A percentile compares a stretch with the other conserved stretches of the same genome.
phyloP scores from a whole-genome alignment of 1,140 invertebrate species.

The Carcinoscorpius rotundicauda region DNA sequence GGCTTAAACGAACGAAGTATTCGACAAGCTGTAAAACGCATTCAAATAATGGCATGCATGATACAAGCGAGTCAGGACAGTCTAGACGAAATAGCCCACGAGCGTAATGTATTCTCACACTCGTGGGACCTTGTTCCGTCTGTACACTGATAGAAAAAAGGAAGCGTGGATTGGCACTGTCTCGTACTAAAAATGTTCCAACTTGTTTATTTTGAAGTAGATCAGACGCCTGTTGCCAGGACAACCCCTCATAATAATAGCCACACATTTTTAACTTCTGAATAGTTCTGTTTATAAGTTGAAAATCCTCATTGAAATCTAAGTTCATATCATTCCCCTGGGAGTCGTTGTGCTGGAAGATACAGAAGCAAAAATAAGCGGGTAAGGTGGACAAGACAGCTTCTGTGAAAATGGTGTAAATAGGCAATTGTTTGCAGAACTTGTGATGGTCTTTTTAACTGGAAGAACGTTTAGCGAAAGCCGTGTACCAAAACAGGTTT shows the following conservation, averaged over 20 bases:
- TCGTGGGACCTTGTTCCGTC: conserved; percentile 64
- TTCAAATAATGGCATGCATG: conserved; percentile 55
- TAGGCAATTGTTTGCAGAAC: too few species aligned
- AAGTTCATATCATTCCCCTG: too few species aligned
- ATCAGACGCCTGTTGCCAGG: conserved; percentile 52
- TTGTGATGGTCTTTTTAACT: too few species aligned
- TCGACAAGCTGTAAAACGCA: conserved; percentile 61
- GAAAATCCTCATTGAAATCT: too few species aligned
- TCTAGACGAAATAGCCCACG: conserved; percentile 62
- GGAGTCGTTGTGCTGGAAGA: too few species aligned
- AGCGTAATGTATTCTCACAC: conserved; percentile 59
- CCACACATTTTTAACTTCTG: conserved; percentile 33
- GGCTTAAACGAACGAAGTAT: conserved; percentile 45
- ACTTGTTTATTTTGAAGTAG: conserved; percentile 42
- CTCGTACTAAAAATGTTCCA: conserved; percentile 61
- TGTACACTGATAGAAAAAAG: conserved; percentile 71
- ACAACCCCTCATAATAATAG: conserved; percentile 62
- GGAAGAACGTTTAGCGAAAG: too few species aligned
- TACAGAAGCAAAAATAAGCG: too few species aligned
- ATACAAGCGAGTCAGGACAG: conserved; percentile 48
- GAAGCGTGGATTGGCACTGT: conserved; percentile 62
- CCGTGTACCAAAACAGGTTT: too few species aligned
- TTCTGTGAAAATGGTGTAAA: too few species aligned
- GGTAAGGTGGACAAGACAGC: too few species aligned
- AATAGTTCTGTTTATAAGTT: too few species aligned